Conservation (phyloP, 2,797 vertebrate species). For the Xenops minutus region DNA sequence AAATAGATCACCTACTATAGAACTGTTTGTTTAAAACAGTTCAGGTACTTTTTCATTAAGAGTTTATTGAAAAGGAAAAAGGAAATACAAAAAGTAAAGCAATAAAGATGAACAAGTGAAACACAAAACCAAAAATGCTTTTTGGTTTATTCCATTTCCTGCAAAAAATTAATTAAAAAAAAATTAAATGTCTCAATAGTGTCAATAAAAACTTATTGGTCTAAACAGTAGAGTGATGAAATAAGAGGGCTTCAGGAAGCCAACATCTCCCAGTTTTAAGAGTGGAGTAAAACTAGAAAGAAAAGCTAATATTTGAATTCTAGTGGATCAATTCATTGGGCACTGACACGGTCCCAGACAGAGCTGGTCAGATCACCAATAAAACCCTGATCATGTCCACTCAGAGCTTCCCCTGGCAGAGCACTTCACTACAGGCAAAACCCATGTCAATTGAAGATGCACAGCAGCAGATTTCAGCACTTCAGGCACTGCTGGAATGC, state of each 20-base stretch:
- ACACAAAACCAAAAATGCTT: neutral
- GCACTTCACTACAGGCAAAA: neutral
- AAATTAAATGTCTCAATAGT: neutral
- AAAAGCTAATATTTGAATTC: neutral
- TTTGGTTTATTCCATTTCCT: neutral
- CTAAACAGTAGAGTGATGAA: neutral
- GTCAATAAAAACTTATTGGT: neutral
- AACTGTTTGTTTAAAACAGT: neutral
- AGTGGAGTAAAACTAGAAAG: neutral
- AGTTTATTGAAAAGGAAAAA: neutral
- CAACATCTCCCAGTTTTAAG: neutral
- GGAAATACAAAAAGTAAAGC: neutral
- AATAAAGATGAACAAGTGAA: conserved; percentile 2
- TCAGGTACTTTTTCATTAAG: neutral
- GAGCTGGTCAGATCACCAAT: neutral
- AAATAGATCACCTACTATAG: neutral
- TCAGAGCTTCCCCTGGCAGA: neutral
- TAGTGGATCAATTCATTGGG: neutral
- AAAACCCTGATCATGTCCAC: neutral
- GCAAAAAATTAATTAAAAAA: neutral
- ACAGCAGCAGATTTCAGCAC: neutral
- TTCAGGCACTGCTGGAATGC: neutral
- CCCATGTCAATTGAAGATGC: neutral
- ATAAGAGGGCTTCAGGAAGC: neutral
- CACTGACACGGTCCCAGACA: neutral